Evolutionary conservation across 2,113 vertebrate species (phyloP), one percentile per base, ranked within the genome.

Genomic region (Carassius carassius): DNA sequence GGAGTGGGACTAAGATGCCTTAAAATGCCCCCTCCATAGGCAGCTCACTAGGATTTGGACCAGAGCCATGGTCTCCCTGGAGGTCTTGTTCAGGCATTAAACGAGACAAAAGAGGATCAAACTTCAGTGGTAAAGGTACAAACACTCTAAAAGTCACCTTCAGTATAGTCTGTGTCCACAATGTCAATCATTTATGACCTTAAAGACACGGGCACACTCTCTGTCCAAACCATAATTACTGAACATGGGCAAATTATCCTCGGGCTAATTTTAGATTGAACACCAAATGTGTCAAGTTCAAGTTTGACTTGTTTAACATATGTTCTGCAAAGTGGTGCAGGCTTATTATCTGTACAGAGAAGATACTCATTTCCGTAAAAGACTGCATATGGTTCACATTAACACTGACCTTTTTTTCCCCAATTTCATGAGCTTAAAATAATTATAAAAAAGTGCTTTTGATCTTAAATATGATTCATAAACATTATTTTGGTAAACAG

Each of bases 1-100:
- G 72, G 17, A 60, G 19, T 35, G 54, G 1, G 21, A 17, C 11
- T 47, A 25, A n/a, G n/a, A 81, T 49, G 41, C 17, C 62, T 81
- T 81, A 29, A 37, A 76, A 76, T 1, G 4, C 23, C 74, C 54
- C 47, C 47, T 32, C 23, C 44, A 25, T 69, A 65, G 10, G 37
- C 23, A 19, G 78, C 62, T 67, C 41, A 67, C 60, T 81, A 32
- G 62, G 10, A 7, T 81, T 63, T 81, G 79, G 47, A 81, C 25
- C 44, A n/a, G 44, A 81, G 44, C 79, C 63, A 69, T 13, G 19
- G 63, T 54, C 79, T 81, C 79, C 79, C 44, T 51, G 25, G 79
- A 81, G 79, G 79, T 81, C 79, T 81, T 51, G 79, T 81, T 69
- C 41, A 35, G 44, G 13, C 79, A 81, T 81, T 69, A 65, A 81